phyloP scores from a whole-genome alignment of 2,113 vertebrate genomes.

The Microtus oregoni region DNA sequence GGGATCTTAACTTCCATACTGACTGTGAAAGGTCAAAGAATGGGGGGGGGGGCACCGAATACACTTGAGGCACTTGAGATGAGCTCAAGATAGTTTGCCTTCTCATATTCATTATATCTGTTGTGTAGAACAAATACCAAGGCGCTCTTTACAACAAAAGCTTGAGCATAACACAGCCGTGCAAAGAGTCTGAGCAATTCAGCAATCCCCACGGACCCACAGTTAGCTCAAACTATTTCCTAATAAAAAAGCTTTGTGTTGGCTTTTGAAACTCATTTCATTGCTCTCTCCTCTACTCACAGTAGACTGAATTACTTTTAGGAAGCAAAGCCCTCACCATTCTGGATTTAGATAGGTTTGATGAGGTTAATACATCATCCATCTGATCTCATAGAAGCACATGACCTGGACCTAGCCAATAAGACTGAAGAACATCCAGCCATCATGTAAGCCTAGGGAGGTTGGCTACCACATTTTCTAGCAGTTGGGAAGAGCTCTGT shows the following conservation, averaged over 20 bases:
- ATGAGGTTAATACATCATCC: background rate
- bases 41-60: background rate
- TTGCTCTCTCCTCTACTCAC: background rate
- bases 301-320: background rate
- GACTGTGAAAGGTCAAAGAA: background rate
- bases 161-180: background rate
- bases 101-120: conserved; percentile 15
- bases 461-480: background rate
- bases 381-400: background rate
- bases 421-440: background rate
- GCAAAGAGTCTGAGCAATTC: conserved; percentile 13
- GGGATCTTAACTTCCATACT: conserved; percentile 2
- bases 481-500: background rate
- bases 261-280: background rate
- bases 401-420: background rate
- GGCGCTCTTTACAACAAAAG: background rate
- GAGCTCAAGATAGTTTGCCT: conserved; percentile 18
- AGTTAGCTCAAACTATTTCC: background rate
- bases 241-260: background rate
- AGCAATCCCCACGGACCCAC: background rate
- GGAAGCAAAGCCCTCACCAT: background rate
- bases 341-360: background rate
- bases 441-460: conserved; percentile 15
- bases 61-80: background rate
- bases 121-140: background rate